phyloP scores from a whole-genome alignment of 1,140 invertebrate genomes.

The Cherax destructor region DNA sequence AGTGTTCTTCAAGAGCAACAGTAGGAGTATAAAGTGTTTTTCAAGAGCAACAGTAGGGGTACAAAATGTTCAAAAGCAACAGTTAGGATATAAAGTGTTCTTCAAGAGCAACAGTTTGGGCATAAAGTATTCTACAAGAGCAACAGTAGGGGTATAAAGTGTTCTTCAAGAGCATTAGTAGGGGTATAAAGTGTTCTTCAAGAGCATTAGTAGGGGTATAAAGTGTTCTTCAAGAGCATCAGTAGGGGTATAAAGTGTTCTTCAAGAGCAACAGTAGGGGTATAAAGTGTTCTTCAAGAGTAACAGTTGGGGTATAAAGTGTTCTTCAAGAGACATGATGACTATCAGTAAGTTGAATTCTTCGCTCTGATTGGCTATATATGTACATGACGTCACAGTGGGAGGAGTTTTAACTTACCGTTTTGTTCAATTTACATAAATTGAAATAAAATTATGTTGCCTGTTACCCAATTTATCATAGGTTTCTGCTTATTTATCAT shows the following conservation, averaged over 20 bases:
- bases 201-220: not conserved
- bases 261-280: too few relatives aligned
- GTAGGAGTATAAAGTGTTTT: too few relatives aligned
- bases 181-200: not conserved
- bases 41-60: not conserved
- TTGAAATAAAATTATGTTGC: not conserved
- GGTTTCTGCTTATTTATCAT: not conserved
- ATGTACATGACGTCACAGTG: slow-evolving; percentile 32
- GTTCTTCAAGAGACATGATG: slow-evolving; percentile 16
- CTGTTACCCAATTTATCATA: not conserved
- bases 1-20: too few relatives aligned
- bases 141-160: not conserved
- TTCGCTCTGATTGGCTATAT: slow-evolving; percentile 18
- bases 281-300: too few relatives aligned
- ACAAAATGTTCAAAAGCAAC: too few relatives aligned
- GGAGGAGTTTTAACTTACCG: slow-evolving; percentile 6
- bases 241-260: too few relatives aligned
- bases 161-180: not conserved
- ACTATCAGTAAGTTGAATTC: slow-evolving; percentile 18
- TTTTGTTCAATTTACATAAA: not conserved
- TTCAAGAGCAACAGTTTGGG: too few relatives aligned
- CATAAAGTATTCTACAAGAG: not conserved
- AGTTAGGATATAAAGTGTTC: not conserved
- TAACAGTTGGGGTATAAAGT: not conserved
- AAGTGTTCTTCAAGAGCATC: not conserved